A percentile compares a stretch with the other conserved stretches of the same genome.
phyloP scores from a whole-genome alignment of 1,140 invertebrate genomes.

The Ganaspis sp. region DNA sequence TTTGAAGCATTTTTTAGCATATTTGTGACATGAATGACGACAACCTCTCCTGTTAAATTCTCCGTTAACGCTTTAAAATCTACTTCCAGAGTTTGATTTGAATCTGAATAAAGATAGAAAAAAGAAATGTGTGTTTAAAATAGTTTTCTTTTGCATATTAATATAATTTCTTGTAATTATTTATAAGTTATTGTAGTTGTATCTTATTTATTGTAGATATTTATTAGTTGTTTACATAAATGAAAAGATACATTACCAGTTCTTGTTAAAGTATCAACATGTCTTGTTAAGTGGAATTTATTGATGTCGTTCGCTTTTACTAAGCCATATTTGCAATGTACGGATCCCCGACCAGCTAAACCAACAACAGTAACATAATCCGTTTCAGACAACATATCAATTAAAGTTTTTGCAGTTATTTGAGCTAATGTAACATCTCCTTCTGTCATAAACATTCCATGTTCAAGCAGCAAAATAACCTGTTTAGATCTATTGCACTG shows the following conservation, averaged over 20 bases:
- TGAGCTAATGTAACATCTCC: constrained; percentile 68
- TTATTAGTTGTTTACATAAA: not conserved
- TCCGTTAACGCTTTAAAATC: constrained; percentile 62
- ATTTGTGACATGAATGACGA: constrained; percentile 72
- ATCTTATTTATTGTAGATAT: no score
- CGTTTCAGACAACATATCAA: constrained; percentile 70
- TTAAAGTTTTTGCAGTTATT: constrained; percentile 70
- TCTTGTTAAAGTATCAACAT: constrained; percentile 65
- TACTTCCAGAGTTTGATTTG: constrained; percentile 62
- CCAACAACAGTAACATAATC: constrained; percentile 70
- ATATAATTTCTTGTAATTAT: no score
- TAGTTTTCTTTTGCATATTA: no score
- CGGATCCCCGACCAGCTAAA: constrained; percentile 56
- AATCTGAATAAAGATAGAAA: constrained; percentile 51
- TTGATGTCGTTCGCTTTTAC: constrained; percentile 71
- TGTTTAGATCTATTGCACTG: constrained; percentile 70
- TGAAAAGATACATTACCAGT: constrained; percentile 52
- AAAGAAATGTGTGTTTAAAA: not conserved
- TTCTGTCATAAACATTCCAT: constrained; percentile 69
- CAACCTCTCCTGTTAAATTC: constrained; percentile 62
- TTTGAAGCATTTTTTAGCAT: constrained; percentile 55
- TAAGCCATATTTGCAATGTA: constrained; percentile 67
- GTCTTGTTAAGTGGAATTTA: constrained; percentile 68
- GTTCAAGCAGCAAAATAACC: constrained; percentile 69
- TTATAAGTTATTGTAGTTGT: no score